Evolutionary conservation across 1,140 invertebrate genomes (phyloP), one percentile per base, ranked within the genome.

Genomic region (Euura lappo): DNA sequence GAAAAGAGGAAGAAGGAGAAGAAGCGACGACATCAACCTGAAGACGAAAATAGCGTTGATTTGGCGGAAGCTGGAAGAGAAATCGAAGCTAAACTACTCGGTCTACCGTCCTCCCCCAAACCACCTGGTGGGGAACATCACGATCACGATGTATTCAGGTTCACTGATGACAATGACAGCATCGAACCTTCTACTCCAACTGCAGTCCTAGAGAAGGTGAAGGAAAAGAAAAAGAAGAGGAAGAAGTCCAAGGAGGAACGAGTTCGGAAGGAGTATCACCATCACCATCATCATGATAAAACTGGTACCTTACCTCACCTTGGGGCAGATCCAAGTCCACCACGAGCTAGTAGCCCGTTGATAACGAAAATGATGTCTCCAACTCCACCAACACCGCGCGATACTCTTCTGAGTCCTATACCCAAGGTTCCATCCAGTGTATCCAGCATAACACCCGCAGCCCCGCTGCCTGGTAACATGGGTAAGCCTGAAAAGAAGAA

Each of bases 141-240:
- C 28, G 80, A 89, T 74, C 86, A 88, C 64, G 90, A 90, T 75
- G 88, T 90, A 0, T 90, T 92, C 71, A 88, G 88, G 45, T 92
- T 91, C 77, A 89, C 88, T 4, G 91, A 92, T 77, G 89, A 89
- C 65, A 92, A 91, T 79, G 93, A 94, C 60, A 89, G 86, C 46
- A 75, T 86, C 10, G 88, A 89, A 75, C 83, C 85, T 5, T 80
- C 86, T 3, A 84, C 83, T 0, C 81, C 85, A 2, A 82, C 79
- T 6, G 76, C 81, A 7, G 79, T 80, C 0, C 82, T 86, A 11
- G 90, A 90, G 10, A 91, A 90, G 74, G 86, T 88, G 28, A 93
- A 92, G 78, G 93, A 94, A 75, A 94, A 93, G 81, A 94, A 93
- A 81, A 95, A 95, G 84, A 95, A 95, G 79, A 91, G 94, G 69